A percentile compares a stretch with the other conserved stretches of the same genome.
These are phyloP conservation scores for Sebastes steindachneri DNA, from an alignment of 2,797 vertebrate genomes.

Conservation along the genomic window DNA sequence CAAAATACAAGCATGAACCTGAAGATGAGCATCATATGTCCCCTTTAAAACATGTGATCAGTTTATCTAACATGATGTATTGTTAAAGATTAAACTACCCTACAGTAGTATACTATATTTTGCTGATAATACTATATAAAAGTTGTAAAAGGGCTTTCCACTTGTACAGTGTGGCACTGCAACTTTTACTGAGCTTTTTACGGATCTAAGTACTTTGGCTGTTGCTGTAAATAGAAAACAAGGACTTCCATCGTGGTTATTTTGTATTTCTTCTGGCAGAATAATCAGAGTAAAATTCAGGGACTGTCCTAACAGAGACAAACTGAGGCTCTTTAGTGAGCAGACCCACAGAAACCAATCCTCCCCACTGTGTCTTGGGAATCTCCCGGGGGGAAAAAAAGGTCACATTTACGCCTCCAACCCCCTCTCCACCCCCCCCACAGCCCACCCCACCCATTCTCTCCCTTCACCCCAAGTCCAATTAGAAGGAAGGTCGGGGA, in stretches of 20 bases:
- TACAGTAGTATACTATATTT: neutral
- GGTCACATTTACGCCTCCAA: slow-evolving; percentile 63
- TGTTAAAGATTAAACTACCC: no score
- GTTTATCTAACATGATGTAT: neutral
- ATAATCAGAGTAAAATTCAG: slow-evolving; percentile 17
- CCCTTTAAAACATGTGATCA: neutral
- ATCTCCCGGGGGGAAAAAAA: slow-evolving; percentile 64
- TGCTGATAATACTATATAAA: neutral
- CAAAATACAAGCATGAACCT: no score
- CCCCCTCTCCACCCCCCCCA: slow-evolving; percentile 36
- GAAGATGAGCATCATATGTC: no score
- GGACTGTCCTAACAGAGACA: slow-evolving; percentile 25
- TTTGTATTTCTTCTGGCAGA: neutral
- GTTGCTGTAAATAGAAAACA: neutral
- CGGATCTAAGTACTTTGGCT: neutral
- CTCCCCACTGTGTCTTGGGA: slow-evolving; percentile 74
- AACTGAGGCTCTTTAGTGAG: slow-evolving; percentile 62
- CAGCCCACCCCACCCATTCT: slow-evolving; percentile 54
- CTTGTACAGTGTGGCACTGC: neutral
- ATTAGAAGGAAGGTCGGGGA: slow-evolving; percentile 82
- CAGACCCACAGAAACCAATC: slow-evolving; percentile 62
- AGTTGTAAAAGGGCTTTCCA: neutral
- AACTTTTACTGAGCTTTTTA: neutral
- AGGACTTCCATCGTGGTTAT: neutral
- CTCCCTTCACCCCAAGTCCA: slow-evolving; percentile 75